Base-by-base conservation (phyloP, 1,140 invertebrate species). In the Drosophila nigromelanica region DNA sequence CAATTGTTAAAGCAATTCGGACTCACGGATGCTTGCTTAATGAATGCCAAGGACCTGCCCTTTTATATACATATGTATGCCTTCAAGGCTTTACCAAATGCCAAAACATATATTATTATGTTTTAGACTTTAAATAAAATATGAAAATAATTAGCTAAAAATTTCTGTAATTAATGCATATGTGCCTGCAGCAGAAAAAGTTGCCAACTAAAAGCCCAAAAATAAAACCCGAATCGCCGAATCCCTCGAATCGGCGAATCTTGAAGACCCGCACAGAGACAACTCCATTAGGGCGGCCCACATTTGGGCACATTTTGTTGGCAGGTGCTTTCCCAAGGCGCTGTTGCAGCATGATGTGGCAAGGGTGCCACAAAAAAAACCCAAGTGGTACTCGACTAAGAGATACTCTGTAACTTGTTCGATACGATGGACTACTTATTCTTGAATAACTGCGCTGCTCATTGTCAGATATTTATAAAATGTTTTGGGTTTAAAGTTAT, bases 211-310 rank as follows among this genome's bases (percentile, higher is more conserved):
- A 81, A 33, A 58, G 42, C 10, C 55, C 3, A 30, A 58, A 58
- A 40, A 40, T n/a, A 45, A 58, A 40, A 40, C 39, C n/a, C 39
- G 39, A 40, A 40, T 30, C 3, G 48, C 40, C 14, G 14, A 18
- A 43, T 45, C 33, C 5, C 55, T 12, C 10, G 21, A 47, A 35
- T 35, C 7, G 33, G 7, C 47, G 39, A 72, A 72, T 52, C 39
- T 42, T 39, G 18, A 45, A 52, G 24, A 63, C 24, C 43, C 45
- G 60, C 63, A 60, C 43, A 67, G 58, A 76, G 62, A 85, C 81
- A 80, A 78, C 82, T 86, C 75, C 81, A 86, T 87, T 81, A 86
- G 82, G 76, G 70, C 82, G 66, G 82, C 82, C 82, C 78, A 86
- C 78, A 86, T 86, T 78, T 70, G 33, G 77, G 35, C 40, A 40